Conservation (phyloP, 2,113 vertebrate genomes). For the Poeciliopsis occidentalis region DNA sequence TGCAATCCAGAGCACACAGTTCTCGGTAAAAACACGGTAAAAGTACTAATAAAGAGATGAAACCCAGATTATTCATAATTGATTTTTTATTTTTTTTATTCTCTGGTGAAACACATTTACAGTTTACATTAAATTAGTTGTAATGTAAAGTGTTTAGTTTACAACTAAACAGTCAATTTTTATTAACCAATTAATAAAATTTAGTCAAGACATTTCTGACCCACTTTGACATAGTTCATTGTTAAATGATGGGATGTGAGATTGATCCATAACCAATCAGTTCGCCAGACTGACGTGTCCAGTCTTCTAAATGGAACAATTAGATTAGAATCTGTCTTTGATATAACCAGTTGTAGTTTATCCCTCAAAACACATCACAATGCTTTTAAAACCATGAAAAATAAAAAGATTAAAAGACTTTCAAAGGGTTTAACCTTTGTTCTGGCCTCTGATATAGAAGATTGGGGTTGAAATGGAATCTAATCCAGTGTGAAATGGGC, state of each 20-base stretch:
- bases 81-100: too few relatives aligned
- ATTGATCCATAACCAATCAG: not conserved
- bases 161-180: too few relatives aligned
- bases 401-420: constrained; percentile 48
- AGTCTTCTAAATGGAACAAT: constrained; percentile 45
- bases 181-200: too few relatives aligned
- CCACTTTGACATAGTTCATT: too few relatives aligned
- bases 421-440: constrained; percentile 58
- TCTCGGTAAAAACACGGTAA: too few relatives aligned
- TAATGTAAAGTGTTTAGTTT: too few relatives aligned
- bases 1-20: too few relatives aligned
- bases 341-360: constrained; percentile 24
- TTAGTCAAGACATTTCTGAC: too few relatives aligned
- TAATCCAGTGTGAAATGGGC: constrained; percentile 76
- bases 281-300: constrained; percentile 40
- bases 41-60: too few relatives aligned
- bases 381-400: constrained; percentile 53
- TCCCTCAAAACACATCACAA: constrained; percentile 26
- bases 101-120: too few relatives aligned
- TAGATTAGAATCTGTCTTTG: constrained; percentile 42
- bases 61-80: too few relatives aligned
- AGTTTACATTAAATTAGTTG: too few relatives aligned
- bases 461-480: constrained; percentile 71
- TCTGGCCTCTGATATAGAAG: constrained; percentile 42
- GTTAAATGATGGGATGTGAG: not conserved